Base-by-base conservation (phyloP, 2,797 vertebrate species). In the Pempheris klunzingeri region DNA sequence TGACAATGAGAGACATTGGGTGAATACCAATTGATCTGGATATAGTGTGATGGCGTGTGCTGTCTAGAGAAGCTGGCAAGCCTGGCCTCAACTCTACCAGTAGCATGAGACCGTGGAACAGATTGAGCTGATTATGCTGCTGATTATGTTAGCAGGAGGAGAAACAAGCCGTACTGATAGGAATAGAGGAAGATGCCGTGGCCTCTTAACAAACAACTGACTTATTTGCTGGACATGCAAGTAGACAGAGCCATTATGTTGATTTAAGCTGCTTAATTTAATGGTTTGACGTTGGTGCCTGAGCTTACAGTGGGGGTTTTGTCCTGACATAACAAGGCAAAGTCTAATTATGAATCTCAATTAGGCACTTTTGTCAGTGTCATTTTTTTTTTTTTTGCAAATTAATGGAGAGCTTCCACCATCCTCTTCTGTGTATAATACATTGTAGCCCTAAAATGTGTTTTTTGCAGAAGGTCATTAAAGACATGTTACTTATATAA, bases 121-220 rank as follows among this genome's bases (percentile, higher is more conserved):
- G 81, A 90, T 82, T 88, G 85, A 84, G 79, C 78, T 89, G 86
- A 90, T 90, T 90, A 85, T 82, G 78, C 71, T 18, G 65, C 76
- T 86, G 80, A 90, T 90, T 89, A 82, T 89, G 78, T 87, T 82
- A 80, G 57, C 74, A 83, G 79, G 67, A 71, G 69, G 53, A 76
- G 60, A 82, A 80, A 86, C 80, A 82, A 77, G 68, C 73, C 72
- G 78, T 52, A 63, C 76, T 78, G 77, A 90, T 74, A 72, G 66
- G 71, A 58, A 26, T 13, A 32, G 70, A 84, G 59, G 59, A 74
- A 71, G 36, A 74, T 43, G 32, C 52, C 70, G 36, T 32, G 38
- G 10, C 44, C 64, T 61, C 66, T 44, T 77, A 79, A 84, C 86
- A 70, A 85, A 82, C 64, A 71, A 44, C 76, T 78, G 70, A 76